A percentile compares a stretch with the other conserved stretches of the same genome.
Evolutionary conservation across 1,140 invertebrate species (phyloP).

Genomic region (Papilio glaucus): DNA sequence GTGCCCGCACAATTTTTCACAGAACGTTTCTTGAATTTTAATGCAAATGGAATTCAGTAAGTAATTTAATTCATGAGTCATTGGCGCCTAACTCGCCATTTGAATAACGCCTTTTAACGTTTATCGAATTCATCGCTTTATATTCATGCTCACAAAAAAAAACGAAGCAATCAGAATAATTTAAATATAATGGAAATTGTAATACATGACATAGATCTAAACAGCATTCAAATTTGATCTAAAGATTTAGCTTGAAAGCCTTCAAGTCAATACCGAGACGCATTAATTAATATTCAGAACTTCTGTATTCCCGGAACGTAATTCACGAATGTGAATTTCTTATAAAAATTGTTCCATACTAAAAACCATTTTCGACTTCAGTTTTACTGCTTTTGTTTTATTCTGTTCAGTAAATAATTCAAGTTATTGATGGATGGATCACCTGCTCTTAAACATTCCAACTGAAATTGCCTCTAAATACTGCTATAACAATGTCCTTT

Average conservation of each 20-base stretch:
- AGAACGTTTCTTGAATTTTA: conserved; percentile 17
- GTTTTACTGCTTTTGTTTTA: too few species aligned
- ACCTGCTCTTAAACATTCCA: background rate
- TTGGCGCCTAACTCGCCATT: conserved; percentile 22
- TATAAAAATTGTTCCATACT: too few species aligned
- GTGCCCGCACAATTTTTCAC: background rate
- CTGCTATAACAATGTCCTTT: background rate
- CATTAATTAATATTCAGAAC: too few species aligned
- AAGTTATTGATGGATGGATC: background rate
- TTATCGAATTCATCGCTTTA: conserved; percentile 12
- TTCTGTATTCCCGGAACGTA: too few species aligned
- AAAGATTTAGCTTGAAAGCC: too few species aligned
- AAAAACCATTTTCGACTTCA: too few species aligned
- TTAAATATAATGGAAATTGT: background rate
- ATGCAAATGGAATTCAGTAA: conserved; percentile 11
- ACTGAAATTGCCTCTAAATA: background rate
- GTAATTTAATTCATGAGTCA: conserved; percentile 21
- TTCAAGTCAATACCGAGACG: too few species aligned
- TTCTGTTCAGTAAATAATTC: too few species aligned
- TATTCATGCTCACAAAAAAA: background rate
- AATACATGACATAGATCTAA: too few species aligned
- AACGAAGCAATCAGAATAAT: background rate
- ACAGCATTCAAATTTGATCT: too few species aligned
- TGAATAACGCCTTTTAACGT: conserved; percentile 17
- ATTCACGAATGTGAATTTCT: too few species aligned